phyloP scores from a whole-genome alignment of 2,113 vertebrate species.

The Pangasianodon hypophthalmus region DNA sequence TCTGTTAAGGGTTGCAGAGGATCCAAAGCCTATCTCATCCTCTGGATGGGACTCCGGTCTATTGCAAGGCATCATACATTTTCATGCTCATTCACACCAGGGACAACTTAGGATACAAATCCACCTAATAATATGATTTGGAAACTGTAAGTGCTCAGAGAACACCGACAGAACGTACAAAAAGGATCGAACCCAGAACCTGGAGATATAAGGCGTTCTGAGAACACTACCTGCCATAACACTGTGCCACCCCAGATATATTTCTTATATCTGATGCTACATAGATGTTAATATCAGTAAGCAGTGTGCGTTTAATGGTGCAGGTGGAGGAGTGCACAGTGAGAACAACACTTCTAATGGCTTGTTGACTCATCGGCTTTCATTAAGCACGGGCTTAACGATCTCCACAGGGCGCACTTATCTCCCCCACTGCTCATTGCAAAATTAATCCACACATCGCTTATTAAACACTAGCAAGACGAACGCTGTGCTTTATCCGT shows the following conservation, averaged over 20 bases:
- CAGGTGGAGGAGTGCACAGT: constrained; percentile 31
- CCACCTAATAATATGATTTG: not conserved
- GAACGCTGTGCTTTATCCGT: constrained; percentile 22
- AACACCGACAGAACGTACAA: not conserved
- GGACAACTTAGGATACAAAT: not conserved
- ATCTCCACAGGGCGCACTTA: constrained; percentile 31
- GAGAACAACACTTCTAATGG: constrained; percentile 38
- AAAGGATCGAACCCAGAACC: not conserved
- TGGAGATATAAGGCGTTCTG: not conserved
- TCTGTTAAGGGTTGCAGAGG: not conserved
- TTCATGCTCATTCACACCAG: not conserved
- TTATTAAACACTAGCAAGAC: constrained; percentile 37
- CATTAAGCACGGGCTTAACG: constrained; percentile 23
- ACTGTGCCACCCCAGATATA: not conserved
- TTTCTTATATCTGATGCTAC: constrained; percentile 12
- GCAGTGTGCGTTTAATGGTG: constrained; percentile 9
- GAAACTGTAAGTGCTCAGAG: not conserved
- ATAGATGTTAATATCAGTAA: not conserved
- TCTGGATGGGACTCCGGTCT: not conserved
- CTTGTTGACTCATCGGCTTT: constrained; percentile 37
- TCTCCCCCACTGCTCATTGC: constrained; percentile 29
- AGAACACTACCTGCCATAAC: not conserved
- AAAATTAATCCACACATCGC: constrained; percentile 36
- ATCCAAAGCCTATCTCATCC: not conserved
- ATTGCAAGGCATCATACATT: not conserved